Conservation (phyloP, 2,888 invertebrate species). For the Pardosa pseudoannulata region DNA sequence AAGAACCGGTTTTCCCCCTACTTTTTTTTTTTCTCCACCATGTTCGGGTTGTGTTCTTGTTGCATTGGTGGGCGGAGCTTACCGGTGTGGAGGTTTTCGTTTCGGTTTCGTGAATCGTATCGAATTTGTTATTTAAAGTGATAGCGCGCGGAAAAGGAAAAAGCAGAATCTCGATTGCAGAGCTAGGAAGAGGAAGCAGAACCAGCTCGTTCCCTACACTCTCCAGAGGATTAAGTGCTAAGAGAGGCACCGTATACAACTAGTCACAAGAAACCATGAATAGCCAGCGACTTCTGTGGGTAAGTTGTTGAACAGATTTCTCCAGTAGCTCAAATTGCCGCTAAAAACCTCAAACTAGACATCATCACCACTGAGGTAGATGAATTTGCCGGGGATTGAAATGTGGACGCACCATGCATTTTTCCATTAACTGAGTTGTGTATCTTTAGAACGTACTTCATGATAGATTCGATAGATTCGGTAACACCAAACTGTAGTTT, state of each 20-base stretch:
- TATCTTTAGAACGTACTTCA: too few relatives aligned
- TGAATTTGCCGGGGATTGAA: too few relatives aligned
- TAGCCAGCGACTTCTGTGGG: constrained; percentile 30
- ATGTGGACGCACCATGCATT: too few relatives aligned
- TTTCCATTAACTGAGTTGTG: too few relatives aligned
- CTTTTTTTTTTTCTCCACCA: constrained; percentile 3
- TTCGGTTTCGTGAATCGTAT: constrained; percentile 38
- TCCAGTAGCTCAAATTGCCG: too few relatives aligned
- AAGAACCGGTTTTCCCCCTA: constrained; percentile 40
- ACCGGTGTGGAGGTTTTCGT: constrained; percentile 27
- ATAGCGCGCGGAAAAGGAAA: constrained; percentile 8
- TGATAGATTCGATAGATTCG: too few relatives aligned
- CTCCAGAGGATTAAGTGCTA: neutral
- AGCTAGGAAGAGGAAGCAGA: constrained; percentile 5
- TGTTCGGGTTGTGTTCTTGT: neutral
- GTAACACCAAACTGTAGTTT: too few relatives aligned
- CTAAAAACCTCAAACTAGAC: too few relatives aligned
- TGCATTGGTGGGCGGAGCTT: constrained; percentile 18
- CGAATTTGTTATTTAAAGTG: constrained; percentile 52
- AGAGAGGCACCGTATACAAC: neutral
- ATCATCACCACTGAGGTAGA: too few relatives aligned
- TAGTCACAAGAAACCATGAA: constrained; percentile 11
- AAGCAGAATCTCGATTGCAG: constrained; percentile 25
- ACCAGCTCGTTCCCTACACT: neutral
- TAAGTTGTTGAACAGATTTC: constrained; percentile 9